Evolutionary conservation across 2,113 vertebrate species (phyloP).

Genomic region (Myrmecobius fasciatus): DNA sequence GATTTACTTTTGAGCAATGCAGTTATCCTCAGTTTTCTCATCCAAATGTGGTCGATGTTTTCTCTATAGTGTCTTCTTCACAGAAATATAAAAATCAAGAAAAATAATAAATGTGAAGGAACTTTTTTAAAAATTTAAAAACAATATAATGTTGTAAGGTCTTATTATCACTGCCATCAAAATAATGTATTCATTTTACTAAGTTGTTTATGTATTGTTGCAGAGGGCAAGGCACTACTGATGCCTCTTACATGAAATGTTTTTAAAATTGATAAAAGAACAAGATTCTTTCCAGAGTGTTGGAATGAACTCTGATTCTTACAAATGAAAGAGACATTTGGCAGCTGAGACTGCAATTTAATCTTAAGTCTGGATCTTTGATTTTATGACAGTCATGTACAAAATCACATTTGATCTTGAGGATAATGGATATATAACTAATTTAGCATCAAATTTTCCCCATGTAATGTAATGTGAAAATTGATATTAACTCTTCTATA

Average conservation of each 20-base stretch:
- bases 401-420: neutral
- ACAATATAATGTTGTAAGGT: neutral
- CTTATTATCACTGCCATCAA: neutral
- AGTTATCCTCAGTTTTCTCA: conserved; percentile 29
- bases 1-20: neutral
- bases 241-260: neutral
- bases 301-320: neutral
- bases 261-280: neutral
- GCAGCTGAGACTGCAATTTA: neutral
- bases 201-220: conserved; percentile 8
- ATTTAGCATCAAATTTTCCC: conserved; percentile 47
- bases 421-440: neutral
- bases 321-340: conserved; percentile 1
- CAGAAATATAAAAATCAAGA: neutral
- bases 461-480: conserved; percentile 60
- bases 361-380: conserved; percentile 38
- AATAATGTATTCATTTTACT: conserved; percentile 21
- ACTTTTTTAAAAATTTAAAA: neutral
- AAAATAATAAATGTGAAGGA: conserved; percentile 10
- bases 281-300: neutral
- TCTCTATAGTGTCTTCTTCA: neutral
- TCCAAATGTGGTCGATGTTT: neutral
- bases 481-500: conserved; percentile 15
- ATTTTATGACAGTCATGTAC: neutral
- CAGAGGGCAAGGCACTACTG: neutral